These are phyloP conservation scores for Bucco capensis DNA, from an alignment of 2,113 vertebrate species.

Conservation along the genomic window DNA sequence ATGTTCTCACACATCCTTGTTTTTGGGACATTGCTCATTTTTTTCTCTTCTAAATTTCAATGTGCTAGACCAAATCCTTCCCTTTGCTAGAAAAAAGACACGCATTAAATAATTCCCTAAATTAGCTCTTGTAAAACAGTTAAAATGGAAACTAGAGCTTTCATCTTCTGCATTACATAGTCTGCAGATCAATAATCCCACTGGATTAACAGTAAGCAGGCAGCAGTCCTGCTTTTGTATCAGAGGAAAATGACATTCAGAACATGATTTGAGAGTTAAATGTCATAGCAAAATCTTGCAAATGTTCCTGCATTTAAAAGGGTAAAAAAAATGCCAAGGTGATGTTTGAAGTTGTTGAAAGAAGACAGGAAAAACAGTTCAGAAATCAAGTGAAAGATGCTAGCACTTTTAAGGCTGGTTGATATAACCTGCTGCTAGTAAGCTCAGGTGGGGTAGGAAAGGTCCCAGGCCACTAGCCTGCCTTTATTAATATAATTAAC, in stretches of 20 bases:
- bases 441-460: neutral
- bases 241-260: conserved; percentile 10
- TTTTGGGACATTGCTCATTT: conserved; percentile 12
- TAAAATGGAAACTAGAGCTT: conserved; percentile 42
- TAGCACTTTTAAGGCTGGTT: neutral
- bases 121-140: conserved; percentile 46
- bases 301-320: conserved; percentile 2
- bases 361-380: neutral
- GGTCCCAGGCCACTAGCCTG: neutral
- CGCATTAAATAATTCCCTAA: neutral
- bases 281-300: conserved; percentile 14
- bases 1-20: neutral
- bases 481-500: neutral
- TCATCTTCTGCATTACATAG: conserved; percentile 21
- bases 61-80: neutral
- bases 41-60: neutral
- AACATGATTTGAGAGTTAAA: neutral
- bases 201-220: conserved; percentile 50
- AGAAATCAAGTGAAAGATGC: neutral
- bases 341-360: neutral
- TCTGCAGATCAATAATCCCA: conserved; percentile 50
- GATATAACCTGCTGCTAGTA: neutral
- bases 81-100: neutral
- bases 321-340: neutral
- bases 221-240: neutral